These are phyloP conservation scores for Hartigia nigra DNA, from an alignment of 2,888 invertebrate species.

Conservation along the genomic window DNA sequence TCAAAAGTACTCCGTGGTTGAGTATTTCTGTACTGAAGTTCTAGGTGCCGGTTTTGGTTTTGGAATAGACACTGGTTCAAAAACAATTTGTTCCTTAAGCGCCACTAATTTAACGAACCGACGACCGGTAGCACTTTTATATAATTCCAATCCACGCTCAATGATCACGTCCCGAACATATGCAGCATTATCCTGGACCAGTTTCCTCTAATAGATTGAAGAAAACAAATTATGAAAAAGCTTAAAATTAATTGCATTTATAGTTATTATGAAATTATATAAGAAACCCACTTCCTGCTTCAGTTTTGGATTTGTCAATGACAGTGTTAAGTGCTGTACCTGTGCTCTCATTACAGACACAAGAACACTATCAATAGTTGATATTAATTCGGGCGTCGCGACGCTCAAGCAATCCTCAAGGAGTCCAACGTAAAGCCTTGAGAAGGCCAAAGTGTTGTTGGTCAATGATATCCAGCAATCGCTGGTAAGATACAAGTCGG, in stretches of 20 bases:
- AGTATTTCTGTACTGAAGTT: slow-evolving; percentile 75
- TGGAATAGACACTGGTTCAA: slow-evolving; percentile 69
- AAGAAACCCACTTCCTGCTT: slow-evolving; percentile 67
- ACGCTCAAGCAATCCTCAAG: slow-evolving; percentile 82
- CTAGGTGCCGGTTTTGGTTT: slow-evolving; percentile 70
- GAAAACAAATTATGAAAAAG: slow-evolving; percentile 66
- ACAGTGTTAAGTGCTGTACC: slow-evolving; percentile 73
- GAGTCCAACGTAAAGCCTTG: slow-evolving; percentile 78
- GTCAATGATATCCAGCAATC: slow-evolving; percentile 82
- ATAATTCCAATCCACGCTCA: slow-evolving; percentile 58
- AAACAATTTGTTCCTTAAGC: slow-evolving; percentile 69
- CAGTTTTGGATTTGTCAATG: slow-evolving; percentile 69
- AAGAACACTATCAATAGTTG: slow-evolving; percentile 78
- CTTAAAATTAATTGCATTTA: slow-evolving; percentile 11
- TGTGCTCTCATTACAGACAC: slow-evolving; percentile 81
- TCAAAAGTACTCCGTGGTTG: slow-evolving; percentile 72
- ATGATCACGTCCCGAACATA: slow-evolving; percentile 71
- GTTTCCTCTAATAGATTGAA: slow-evolving; percentile 71
- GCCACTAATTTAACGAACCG: slow-evolving; percentile 51
- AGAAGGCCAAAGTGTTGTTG: slow-evolving; percentile 83
- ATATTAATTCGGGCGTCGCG: slow-evolving; percentile 79
- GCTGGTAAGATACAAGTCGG: slow-evolving; percentile 63
- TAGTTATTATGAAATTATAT: slow-evolving; percentile 13
- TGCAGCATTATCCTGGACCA: slow-evolving; percentile 76
- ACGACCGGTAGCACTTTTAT: slow-evolving; percentile 55